These are phyloP conservation scores for Muscicapa comitata DNA, from an alignment of 2,797 vertebrate genomes.

Conservation along the genomic window DNA sequence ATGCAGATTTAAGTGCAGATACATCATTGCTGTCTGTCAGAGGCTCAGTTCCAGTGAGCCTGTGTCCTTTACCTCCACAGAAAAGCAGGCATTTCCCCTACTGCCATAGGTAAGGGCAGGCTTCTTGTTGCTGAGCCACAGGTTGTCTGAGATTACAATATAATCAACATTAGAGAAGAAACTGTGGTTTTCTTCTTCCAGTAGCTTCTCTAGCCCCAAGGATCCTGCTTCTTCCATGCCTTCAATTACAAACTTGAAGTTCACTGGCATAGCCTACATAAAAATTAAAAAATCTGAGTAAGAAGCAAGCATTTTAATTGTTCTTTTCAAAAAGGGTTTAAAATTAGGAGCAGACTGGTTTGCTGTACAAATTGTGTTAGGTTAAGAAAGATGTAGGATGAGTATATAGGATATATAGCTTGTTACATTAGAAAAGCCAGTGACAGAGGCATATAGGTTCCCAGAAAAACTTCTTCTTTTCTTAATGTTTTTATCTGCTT, in stretches of 20 bases:
- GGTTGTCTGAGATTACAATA: constrained; percentile 88
- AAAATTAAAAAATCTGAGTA: not conserved
- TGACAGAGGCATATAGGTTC: not conserved
- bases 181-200: constrained; percentile 75
- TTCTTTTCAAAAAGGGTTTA: not conserved
- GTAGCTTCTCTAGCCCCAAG: constrained; percentile 81
- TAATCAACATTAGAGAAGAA: constrained; percentile 88
- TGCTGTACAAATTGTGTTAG: not conserved
- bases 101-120: constrained; percentile 88
- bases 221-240: constrained; percentile 93
- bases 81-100: constrained; percentile 89
- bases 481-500: not conserved
- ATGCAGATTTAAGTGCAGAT: not conserved
- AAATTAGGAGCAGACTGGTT: not conserved
- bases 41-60: not conserved
- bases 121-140: constrained; percentile 82
- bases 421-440: not conserved
- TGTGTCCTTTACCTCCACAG: constrained; percentile 78
- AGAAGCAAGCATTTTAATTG: not conserved
- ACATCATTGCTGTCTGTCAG: not conserved
- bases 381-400: not conserved
- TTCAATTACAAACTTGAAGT: constrained; percentile 90
- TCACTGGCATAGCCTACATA: constrained; percentile 79
- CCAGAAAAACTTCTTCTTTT: not conserved
- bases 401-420: not conserved